phyloP scores from a whole-genome alignment of 2,888 invertebrate species.

The Terebella lapidaria region DNA sequence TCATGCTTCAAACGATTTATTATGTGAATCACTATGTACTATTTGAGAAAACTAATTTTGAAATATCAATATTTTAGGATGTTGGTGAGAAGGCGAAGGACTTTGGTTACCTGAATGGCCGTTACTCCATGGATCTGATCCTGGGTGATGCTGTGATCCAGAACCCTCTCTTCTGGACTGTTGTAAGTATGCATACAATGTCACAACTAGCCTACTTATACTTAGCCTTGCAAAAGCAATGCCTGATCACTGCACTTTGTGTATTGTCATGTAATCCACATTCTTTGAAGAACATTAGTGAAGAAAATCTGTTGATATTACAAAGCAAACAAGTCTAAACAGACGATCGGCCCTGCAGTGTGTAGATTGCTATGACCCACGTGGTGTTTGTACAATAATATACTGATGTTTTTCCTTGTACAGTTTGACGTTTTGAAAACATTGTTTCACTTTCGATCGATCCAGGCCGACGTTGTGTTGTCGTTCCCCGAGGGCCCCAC shows the following conservation, averaged over 20 bases:
- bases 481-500: slow-evolving; percentile 60
- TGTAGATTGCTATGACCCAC: no score
- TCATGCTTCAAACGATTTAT: background rate
- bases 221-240: background rate
- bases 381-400: no score
- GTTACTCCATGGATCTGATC: slow-evolving; percentile 75
- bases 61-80: slow-evolving; percentile 60
- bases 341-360: no score
- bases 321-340: no score
- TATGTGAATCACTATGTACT: background rate
- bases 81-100: slow-evolving; percentile 74
- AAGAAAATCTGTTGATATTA: no score
- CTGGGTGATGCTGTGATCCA: slow-evolving; percentile 87
- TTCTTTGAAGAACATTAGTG: no score
- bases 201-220: background rate
- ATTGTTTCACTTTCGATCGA: no score
- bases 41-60: no score
- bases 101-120: slow-evolving; percentile 70
- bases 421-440: no score
- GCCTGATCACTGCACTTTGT: no score
- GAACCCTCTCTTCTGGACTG: slow-evolving; percentile 81
- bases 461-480: slow-evolving; percentile 65
- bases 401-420: no score
- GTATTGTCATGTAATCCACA: no score
- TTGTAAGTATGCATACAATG: slow-evolving; percentile 57